Evolutionary conservation across 2,113 vertebrate genomes (phyloP), one percentile per base, ranked within the genome.

Genomic region (Corynorhinus townsendii): DNA sequence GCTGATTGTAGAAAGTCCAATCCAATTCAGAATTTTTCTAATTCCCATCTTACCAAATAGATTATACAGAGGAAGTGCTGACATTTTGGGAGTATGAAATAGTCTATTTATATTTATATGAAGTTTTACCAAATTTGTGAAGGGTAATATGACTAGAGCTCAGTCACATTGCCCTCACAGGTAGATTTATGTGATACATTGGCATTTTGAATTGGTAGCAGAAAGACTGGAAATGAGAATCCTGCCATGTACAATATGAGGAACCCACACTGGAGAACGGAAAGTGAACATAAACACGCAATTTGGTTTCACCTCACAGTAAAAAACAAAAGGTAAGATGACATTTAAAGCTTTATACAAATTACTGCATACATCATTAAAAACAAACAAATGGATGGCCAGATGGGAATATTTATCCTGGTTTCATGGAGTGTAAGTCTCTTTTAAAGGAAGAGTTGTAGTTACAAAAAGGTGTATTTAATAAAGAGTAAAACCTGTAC

Each of bases 331-430:
- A 90, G 12, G 49, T 47, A 85, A 77, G 47, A 43, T 52, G 64
- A 91, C 88, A 73, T 93, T 87, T 84, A 91, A 93, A 91, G 26
- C 24, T 69, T 90, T 89, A 43, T 82, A 30, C 15, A 62, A 79
- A 92, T 83, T 64, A 49, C 4, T 38, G 28, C 1, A 28, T 73
- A 84, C 4, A 64, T 68, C 59, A 71, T 64, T 49, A 86, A 68
- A 86, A 95, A 75, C 80, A 82, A 86, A 40, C 15, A 66, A 52
- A 66, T 10, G 66, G 45, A 73, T 73, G 64, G 45, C 11, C 35
- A 72, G 47, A 33, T 62, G 33, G 26, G 28, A 64, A 75, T 84
- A 88, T 82, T 92, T 52, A 86, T 82, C 35, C 9, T 85, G 38
- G 47, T 81, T 93, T 88, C 66, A 77, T 16, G 11, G 49, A 47